Percentiles rank a stretch among this genome's conserved stretches.
These are phyloP conservation scores for Nipponacmea schrenckii DNA, from an alignment of 2,888 invertebrate genomes.

Conservation along the genomic window DNA sequence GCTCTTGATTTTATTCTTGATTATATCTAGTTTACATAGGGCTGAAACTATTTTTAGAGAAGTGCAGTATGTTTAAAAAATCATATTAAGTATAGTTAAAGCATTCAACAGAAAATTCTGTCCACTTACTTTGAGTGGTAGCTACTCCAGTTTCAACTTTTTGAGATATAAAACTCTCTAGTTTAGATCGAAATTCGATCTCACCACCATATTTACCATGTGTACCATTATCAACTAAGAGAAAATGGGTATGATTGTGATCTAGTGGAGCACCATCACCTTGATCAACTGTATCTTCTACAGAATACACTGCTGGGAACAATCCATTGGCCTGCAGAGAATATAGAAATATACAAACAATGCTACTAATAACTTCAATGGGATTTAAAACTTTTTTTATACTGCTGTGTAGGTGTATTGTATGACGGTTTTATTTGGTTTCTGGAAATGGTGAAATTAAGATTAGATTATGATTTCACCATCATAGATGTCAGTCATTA, in stretches of 20 bases:
- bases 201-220: constrained; percentile 59
- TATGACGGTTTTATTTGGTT: no score
- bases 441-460: no score
- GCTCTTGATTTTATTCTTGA: no score
- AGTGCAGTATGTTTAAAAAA: no score
- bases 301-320: constrained; percentile 60
- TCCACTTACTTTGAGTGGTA: constrained; percentile 45
- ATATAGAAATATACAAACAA: not conserved
- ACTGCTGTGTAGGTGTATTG: no score
- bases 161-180: constrained; percentile 57
- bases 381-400: no score
- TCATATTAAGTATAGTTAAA: no score
- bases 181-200: constrained; percentile 57
- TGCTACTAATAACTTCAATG: not conserved
- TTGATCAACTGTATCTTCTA: constrained; percentile 42
- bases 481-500: no score
- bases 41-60: no score
- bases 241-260: constrained; percentile 67
- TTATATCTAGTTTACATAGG: no score
- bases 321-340: constrained; percentile 42
- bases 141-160: constrained; percentile 51
- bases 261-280: constrained; percentile 54
- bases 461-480: no score
- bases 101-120: no score
- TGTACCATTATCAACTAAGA: constrained; percentile 66